Conservation (phyloP, 2,888 invertebrate species). For the Drosophila yooni region DNA sequence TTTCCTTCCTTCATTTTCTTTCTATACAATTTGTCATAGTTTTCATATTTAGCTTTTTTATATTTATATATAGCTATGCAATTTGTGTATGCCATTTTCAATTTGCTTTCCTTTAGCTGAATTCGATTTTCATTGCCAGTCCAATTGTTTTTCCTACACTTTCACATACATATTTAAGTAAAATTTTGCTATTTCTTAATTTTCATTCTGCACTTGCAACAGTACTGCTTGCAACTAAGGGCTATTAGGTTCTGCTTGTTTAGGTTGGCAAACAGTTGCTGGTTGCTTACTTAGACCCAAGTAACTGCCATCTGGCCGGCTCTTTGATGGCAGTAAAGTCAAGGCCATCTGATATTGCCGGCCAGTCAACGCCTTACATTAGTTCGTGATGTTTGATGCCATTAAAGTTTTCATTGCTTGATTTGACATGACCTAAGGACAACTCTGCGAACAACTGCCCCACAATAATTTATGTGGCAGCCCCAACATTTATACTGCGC, state of each 20-base stretch:
- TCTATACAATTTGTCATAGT: neutral
- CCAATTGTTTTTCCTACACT: neutral
- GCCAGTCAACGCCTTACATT: slow-evolving; percentile 35
- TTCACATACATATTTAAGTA: neutral
- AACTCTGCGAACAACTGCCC: neutral
- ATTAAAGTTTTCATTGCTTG: slow-evolving; percentile 62
- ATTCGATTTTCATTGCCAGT: neutral
- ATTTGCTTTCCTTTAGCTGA: neutral
- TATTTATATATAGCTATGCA: neutral
- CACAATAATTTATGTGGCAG: slow-evolving; percentile 3
- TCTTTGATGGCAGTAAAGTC: slow-evolving; percentile 30
- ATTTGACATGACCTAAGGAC: slow-evolving; percentile 41
- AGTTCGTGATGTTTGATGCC: slow-evolving; percentile 27
- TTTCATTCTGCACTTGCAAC: neutral
- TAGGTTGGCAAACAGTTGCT: slow-evolving; percentile 31
- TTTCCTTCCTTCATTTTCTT: neutral
- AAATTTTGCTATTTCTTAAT: neutral
- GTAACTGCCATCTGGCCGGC: slow-evolving; percentile 2
- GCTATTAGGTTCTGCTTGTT: slow-evolving; percentile 36
- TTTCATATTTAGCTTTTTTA: neutral
- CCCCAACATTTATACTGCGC: slow-evolving; percentile 31
- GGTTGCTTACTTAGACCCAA: slow-evolving; percentile 34
- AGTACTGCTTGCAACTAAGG: neutral
- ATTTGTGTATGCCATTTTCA: neutral
- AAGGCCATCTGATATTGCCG: slow-evolving; percentile 31